phyloP scores from a whole-genome alignment of 1,140 invertebrate species.

The Pygmarrhopalites habei region DNA sequence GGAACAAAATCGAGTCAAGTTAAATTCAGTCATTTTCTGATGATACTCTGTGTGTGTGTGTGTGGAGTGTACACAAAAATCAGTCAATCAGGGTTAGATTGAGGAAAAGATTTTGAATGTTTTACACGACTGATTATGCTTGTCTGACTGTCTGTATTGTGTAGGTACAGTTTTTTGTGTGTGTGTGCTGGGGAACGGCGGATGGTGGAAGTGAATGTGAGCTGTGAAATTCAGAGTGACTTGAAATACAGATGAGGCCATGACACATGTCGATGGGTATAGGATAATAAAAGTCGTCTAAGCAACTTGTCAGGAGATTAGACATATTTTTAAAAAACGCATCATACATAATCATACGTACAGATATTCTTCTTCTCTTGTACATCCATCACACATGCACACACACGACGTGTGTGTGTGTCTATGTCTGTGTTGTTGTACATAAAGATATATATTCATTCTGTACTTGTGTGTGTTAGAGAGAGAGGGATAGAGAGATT shows the following conservation, averaged over 20 bases:
- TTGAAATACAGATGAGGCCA: not conserved
- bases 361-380: no score
- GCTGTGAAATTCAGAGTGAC: not conserved
- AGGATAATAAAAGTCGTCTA: constrained; percentile 3
- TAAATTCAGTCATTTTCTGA: not conserved
- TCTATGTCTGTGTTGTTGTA: not conserved
- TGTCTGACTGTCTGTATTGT: not conserved
- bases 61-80: no score
- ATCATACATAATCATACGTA: not conserved
- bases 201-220: not conserved
- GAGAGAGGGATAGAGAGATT: not conserved
- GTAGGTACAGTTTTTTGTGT: not conserved
- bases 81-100: not conserved
- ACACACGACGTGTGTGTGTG: not conserved
- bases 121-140: not conserved
- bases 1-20: not conserved
- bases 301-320: not conserved
- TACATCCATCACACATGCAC: no score
- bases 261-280: constrained; percentile 7
- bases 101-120: not conserved
- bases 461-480: not conserved
- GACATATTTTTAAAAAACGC: not conserved
- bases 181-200: not conserved
- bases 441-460: not conserved
- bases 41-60: no score